phyloP scores from a whole-genome alignment of 1,140 invertebrate genomes.

The Lordiphosa mommai region DNA sequence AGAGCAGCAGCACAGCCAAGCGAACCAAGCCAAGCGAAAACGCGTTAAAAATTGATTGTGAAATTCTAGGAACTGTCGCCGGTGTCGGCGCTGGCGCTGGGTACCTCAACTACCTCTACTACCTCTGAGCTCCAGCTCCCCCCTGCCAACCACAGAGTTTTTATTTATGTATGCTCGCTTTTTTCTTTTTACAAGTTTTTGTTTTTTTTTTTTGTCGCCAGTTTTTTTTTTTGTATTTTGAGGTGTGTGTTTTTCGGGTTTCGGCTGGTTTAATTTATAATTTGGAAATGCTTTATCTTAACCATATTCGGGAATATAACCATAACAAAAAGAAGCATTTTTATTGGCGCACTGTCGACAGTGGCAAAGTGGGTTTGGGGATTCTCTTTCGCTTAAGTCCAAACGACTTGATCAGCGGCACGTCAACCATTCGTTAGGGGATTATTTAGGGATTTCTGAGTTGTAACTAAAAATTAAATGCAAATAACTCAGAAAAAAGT shows the following conservation, averaged over 20 bases:
- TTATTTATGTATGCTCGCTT: constrained; percentile 21
- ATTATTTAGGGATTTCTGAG: not conserved
- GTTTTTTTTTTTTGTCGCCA: constrained; percentile 14
- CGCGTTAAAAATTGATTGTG: constrained; percentile 53
- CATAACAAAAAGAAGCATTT: too few relatives aligned
- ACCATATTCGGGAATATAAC: too few relatives aligned
- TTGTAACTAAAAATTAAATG: too few relatives aligned
- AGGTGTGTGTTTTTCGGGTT: constrained; percentile 14
- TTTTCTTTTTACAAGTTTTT: not conserved
- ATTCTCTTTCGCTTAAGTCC: too few relatives aligned
- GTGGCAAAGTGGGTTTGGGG: not conserved
- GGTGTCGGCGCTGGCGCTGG: constrained; percentile 6
- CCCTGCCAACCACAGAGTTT: constrained; percentile 4
- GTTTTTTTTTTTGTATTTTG: constrained; percentile 14
- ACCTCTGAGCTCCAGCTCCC: not conserved
- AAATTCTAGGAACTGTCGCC: constrained; percentile 54
- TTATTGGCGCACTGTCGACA: too few relatives aligned
- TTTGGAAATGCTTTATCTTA: constrained; percentile 30
- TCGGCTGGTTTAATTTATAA: constrained; percentile 23
- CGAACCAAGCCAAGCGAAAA: constrained; percentile 29
- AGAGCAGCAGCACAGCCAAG: constrained; percentile 21
- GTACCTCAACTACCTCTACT: constrained; percentile 5
- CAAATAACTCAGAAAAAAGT: too few relatives aligned
- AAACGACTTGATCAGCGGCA: constrained; percentile 16
- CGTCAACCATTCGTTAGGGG: constrained; percentile 14